Base-by-base conservation (phyloP, 2,113 vertebrate genomes). In the Garra rufa region DNA sequence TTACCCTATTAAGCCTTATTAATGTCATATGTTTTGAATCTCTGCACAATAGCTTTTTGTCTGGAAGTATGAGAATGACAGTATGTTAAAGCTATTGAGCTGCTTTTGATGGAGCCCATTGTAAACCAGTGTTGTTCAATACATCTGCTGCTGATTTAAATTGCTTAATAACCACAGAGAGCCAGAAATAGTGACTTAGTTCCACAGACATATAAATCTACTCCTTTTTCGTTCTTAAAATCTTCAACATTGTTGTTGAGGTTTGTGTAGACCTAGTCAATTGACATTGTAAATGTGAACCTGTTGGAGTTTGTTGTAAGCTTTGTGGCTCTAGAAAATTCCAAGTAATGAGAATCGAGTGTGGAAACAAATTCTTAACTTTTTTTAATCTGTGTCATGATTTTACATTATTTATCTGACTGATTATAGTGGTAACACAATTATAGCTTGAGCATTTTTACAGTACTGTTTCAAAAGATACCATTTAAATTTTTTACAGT, bases 91-190 rank as follows among this genome's bases (percentile, higher is more conserved):
- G 61, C 28, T 38, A 83, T 77, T 82, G 46, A 76, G 21, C 50
- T 24, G 46, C 63, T 76, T 79, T 85, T 78, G 34, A 46, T 69
- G 55, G 52, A 19, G 70, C 44, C 63, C 46, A 21, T 13, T 73
- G 76, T 78, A 78, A 52, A 67, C 50, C 52, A 9, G 76, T 87
- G 57, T 77, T 67, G 59, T 50, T 69, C 52, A 83, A 82, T 21
- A 85, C 81, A 86, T 90, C 89, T 89, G 85, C 89, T 83, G 86
- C 88, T 90, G 88, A 67, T 88, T 91, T 80, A 83, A 74, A 89
- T 83, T 21, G 1, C 80, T 89, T 78, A 52, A 74, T 82, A 71
- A 85, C 81, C 9, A 71, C 44, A 75, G 17, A 50, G 38, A 80
- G 78, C 86, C 86, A 88, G 81, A 90, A 91, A 93, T 91, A 90